These are phyloP conservation scores for Lepidurus packardi DNA, from an alignment of 1,140 invertebrate species.

Conservation along the genomic window DNA sequence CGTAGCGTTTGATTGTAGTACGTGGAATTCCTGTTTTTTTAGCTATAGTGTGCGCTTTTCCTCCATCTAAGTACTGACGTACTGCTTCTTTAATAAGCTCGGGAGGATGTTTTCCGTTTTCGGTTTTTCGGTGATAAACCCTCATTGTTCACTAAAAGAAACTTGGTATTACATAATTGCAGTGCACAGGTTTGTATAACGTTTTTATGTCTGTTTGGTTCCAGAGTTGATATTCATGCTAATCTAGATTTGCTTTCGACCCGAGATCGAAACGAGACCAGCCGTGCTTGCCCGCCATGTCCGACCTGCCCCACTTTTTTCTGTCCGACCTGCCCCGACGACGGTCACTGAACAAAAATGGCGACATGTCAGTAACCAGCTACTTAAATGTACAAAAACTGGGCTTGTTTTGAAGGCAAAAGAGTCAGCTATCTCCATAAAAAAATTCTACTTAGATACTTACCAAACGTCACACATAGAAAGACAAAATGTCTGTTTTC, in stretches of 20 bases:
- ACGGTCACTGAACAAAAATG: not conserved
- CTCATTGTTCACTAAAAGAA: not conserved
- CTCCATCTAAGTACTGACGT: not conserved
- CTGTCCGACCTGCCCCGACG: not conserved
- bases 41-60: not conserved
- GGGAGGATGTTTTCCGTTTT: not conserved
- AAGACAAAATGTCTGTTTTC: not conserved
- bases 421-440: not conserved
- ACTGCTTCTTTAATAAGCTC: not conserved
- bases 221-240: not conserved
- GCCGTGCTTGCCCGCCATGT: not conserved
- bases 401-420: not conserved
- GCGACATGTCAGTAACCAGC: not conserved
- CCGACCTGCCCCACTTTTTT: not conserved
- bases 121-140: not conserved
- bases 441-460: not conserved
- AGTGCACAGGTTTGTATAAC: not conserved
- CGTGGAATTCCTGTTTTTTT: not conserved
- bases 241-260: not conserved
- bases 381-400: not conserved
- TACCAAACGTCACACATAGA: not conserved
- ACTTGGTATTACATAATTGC: not conserved
- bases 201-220: not conserved
- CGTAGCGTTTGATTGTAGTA: no score
- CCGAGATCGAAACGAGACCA: not conserved